These are phyloP conservation scores for Salarias fasciatus DNA, from an alignment of 2,797 vertebrate species.

Conservation along the genomic window DNA sequence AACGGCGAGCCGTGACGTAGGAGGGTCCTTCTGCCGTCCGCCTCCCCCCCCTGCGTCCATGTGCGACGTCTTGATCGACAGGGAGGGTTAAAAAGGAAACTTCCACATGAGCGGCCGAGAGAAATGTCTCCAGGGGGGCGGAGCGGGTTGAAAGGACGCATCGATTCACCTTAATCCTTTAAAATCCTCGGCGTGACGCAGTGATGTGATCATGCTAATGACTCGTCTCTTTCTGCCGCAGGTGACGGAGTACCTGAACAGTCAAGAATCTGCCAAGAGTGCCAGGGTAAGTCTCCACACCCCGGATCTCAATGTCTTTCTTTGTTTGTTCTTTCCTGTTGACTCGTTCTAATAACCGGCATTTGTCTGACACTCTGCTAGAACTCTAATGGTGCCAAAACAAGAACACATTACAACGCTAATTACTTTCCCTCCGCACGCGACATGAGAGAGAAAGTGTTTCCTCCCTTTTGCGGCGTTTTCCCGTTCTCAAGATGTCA, in stretches of 20 bases:
- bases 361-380: constrained; percentile 27
- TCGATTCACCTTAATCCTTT: constrained; percentile 57
- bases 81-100: constrained; percentile 21
- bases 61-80: constrained; percentile 35
- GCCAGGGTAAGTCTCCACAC: constrained; percentile 86
- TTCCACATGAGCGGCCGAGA: constrained; percentile 29
- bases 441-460: constrained; percentile 23
- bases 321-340: constrained; percentile 1
- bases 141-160: constrained; percentile 43
- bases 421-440: constrained; percentile 40
- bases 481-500: constrained; percentile 41
- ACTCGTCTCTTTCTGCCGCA: constrained; percentile 60
- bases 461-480: constrained; percentile 14
- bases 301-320: not conserved
- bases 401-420: constrained; percentile 42
- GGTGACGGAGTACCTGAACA: constrained; percentile 94
- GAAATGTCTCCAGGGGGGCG: constrained; percentile 27
- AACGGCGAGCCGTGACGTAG: constrained; percentile 8
- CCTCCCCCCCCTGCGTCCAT: constrained; percentile 9
- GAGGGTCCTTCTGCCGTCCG: constrained; percentile 4
- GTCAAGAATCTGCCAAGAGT: constrained; percentile 94
- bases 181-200: constrained; percentile 38
- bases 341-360: constrained; percentile 1
- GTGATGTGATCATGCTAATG: constrained; percentile 51
- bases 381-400: constrained; percentile 48